A percentile compares a stretch with the other conserved stretches of the same genome.
Evolutionary conservation across 2,797 vertebrate species (phyloP).

Genomic region (Sandelia bainsii): DNA sequence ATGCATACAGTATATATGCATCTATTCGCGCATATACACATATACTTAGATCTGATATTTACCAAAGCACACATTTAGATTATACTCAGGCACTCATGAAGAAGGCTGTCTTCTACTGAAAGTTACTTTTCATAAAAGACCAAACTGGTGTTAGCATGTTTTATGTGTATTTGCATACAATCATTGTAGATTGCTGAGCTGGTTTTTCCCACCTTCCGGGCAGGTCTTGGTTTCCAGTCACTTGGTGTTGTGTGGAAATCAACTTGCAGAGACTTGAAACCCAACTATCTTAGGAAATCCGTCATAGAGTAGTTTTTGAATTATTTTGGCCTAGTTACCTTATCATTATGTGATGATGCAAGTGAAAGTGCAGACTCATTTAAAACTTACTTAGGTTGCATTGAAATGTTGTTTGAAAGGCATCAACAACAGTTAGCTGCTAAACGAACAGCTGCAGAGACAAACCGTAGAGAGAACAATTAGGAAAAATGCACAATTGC

Average conservation of each 20-base stretch:
- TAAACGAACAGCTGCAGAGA: not conserved
- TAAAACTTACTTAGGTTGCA: not conserved
- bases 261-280: conserved; percentile 32
- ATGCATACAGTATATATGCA: not conserved
- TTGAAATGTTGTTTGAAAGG: not conserved
- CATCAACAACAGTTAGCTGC: not conserved
- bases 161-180: conserved; percentile 31
- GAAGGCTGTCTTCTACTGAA: conserved; percentile 3
- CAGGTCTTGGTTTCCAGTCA: conserved; percentile 5
- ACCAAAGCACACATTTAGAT: not conserved
- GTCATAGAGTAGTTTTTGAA: not conserved
- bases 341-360: conserved; percentile 11
- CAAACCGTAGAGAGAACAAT: not conserved
- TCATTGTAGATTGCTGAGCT: not conserved
- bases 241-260: conserved; percentile 8
- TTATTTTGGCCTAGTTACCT: not conserved
- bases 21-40: conserved; percentile 1
- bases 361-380: not conserved
- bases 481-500: not conserved
- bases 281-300: not conserved
- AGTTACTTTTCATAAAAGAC: conserved; percentile 16
- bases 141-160: conserved; percentile 24
- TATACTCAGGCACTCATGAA: not conserved
- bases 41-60: not conserved
- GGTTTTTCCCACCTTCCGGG: conserved; percentile 32